These are phyloP conservation scores for Diaphora mendica DNA, from an alignment of 2,888 invertebrate species.

Conservation along the genomic window DNA sequence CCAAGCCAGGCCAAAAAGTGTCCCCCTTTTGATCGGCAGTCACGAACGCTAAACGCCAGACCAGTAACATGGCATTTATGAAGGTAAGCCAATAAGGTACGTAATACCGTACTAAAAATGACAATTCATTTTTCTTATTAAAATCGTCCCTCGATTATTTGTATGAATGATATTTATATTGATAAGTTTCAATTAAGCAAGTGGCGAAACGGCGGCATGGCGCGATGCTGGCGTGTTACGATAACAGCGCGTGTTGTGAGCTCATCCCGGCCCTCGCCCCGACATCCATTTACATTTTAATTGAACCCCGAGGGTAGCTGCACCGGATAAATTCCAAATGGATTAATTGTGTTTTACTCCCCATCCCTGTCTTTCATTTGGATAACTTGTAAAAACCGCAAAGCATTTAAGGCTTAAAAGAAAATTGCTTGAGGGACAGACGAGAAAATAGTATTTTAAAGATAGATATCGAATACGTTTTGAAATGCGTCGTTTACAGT, in stretches of 20 bases:
- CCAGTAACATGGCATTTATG: neutral
- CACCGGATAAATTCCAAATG: conserved; percentile 72
- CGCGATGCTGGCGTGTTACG: conserved; percentile 42
- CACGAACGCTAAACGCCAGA: too few relatives aligned
- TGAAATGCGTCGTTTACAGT: conserved; percentile 3
- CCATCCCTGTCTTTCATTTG: conserved; percentile 33
- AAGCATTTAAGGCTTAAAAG: conserved; percentile 17
- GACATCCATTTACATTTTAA: conserved; percentile 76
- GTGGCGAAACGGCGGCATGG: conserved; percentile 18
- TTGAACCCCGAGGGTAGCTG: conserved; percentile 70
- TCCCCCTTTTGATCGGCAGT: too few relatives aligned
- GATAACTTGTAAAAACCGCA: conserved; percentile 34
- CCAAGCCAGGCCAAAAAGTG: too few relatives aligned
- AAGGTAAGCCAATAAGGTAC: neutral
- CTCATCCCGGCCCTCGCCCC: conserved; percentile 31
- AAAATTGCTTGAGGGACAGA: conserved; percentile 6
- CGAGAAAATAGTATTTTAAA: neutral
- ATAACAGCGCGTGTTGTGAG: conserved; percentile 39
- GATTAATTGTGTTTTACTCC: conserved; percentile 70
- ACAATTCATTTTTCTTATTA: neutral
- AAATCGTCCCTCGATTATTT: conserved; percentile 5
- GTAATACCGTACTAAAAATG: neutral
- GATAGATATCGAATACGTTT: neutral
- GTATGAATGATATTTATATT: conserved; percentile 34
- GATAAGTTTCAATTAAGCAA: conserved; percentile 31